Percentiles rank a stretch among this genome's conserved stretches.
These are phyloP conservation scores for Cricetomys ansorgei DNA, from an alignment of 2,113 vertebrate genomes.

Conservation along the genomic window DNA sequence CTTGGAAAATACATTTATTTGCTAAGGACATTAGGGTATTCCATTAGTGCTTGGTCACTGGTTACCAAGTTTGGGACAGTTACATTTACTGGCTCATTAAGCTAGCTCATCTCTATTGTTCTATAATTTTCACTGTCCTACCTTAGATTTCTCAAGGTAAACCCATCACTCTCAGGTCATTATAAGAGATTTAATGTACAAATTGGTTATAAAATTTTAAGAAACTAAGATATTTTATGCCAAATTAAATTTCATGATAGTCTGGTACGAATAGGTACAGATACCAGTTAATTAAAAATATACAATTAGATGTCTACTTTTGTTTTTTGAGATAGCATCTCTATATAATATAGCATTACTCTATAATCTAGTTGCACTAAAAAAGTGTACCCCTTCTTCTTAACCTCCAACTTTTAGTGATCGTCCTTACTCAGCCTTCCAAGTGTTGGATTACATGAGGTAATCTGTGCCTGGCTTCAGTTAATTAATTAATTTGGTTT, in stretches of 20 bases:
- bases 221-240: neutral
- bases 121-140: neutral
- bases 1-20: conserved; percentile 16
- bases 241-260: neutral
- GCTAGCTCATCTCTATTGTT: neutral
- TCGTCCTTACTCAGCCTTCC: no score
- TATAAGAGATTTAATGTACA: neutral
- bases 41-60: neutral
- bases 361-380: neutral
- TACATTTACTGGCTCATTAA: neutral
- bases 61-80: neutral
- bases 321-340: neutral
- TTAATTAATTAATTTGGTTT: neutral
- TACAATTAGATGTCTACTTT: neutral
- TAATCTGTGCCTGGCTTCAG: neutral
- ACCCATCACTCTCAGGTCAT: neutral
- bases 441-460: neutral
- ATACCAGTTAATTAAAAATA: neutral
- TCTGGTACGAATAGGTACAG: neutral
- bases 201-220: neutral
- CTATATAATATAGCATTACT: no score
- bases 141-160: neutral
- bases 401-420: no score
- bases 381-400: neutral
- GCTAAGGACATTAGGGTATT: conserved; percentile 1